A percentile compares a stretch with the other conserved stretches of the same genome.
Evolutionary conservation across 1,140 invertebrate genomes (phyloP).

Genomic region (Eciton burchellii): DNA sequence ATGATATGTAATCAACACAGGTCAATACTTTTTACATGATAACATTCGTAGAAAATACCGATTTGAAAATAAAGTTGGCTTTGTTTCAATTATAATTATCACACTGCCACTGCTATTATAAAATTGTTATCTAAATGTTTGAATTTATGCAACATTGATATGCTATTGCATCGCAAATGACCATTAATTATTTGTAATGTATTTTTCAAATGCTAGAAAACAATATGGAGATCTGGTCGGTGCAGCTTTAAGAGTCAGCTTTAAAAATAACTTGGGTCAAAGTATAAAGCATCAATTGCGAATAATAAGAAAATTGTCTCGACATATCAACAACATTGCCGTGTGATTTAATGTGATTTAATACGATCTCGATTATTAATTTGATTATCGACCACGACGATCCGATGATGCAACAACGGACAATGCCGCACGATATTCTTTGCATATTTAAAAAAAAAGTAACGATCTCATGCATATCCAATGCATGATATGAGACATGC

Average conservation of each 20-base stretch:
- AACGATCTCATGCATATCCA: not conserved
- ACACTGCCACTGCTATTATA: no score
- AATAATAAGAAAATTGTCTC: constrained; percentile 8
- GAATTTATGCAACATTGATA: constrained; percentile 5
- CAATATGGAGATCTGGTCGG: not conserved
- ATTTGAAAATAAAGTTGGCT: not conserved
- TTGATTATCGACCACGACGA: not conserved
- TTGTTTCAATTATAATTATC: not conserved
- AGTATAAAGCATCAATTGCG: constrained; percentile 27
- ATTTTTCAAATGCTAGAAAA: not conserved
- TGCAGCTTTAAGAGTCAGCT: not conserved
- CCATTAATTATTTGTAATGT: not conserved
- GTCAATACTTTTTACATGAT: constrained; percentile 6
- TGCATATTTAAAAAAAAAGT: not conserved
- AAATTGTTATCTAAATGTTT: constrained; percentile 5
- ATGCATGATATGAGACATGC: no score
- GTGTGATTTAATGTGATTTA: not conserved
- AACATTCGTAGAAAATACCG: not conserved
- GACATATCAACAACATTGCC: not conserved
- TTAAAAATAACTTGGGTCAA: constrained; percentile 62
- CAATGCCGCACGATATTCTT: not conserved
- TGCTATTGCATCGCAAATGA: no score
- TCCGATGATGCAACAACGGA: constrained; percentile 27
- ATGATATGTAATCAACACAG: not conserved
- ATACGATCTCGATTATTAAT: not conserved